A percentile compares a stretch with the other conserved stretches of the same genome.
Evolutionary conservation across 2,797 vertebrate genomes (phyloP).

Genomic region (Smutsia gigantea): DNA sequence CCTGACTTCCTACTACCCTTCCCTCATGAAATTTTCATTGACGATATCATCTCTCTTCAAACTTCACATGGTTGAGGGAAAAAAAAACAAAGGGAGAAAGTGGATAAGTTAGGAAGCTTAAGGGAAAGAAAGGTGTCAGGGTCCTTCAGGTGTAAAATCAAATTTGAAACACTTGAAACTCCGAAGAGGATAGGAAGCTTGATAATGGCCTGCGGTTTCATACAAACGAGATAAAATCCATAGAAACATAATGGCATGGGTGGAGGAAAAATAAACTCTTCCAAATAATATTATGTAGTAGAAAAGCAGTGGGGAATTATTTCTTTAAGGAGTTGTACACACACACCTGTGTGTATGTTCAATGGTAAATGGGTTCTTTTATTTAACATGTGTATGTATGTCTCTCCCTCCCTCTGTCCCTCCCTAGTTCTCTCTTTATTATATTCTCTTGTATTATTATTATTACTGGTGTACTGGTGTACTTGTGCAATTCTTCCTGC

Average conservation of each 20-base stretch:
- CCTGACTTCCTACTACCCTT: not conserved
- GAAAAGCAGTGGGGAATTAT: not conserved
- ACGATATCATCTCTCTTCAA: not conserved
- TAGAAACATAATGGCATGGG: not conserved
- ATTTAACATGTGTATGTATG: not conserved
- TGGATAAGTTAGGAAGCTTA: slow-evolving; percentile 47
- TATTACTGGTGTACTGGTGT: not conserved
- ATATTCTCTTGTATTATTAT: not conserved
- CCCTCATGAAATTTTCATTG: not conserved
- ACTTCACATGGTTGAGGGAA: not conserved
- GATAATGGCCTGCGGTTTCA: not conserved
- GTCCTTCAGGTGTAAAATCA: slow-evolving; percentile 60
- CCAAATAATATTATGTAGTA: not conserved
- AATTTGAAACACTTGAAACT: slow-evolving; percentile 64
- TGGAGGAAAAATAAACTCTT: not conserved
- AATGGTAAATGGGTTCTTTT: not conserved
- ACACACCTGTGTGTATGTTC: not conserved
- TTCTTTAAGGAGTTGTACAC: not conserved
- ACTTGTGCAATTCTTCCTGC: not conserved
- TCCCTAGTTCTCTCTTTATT: too few species aligned
- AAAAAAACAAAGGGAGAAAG: not conserved
- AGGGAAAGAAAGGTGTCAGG: slow-evolving; percentile 24
- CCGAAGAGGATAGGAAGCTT: slow-evolving; percentile 25
- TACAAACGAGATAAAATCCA: not conserved
- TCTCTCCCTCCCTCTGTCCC: not conserved